These are phyloP conservation scores for Dendrocincla fuliginosa DNA, from an alignment of 2,797 vertebrate genomes.

Conservation along the genomic window DNA sequence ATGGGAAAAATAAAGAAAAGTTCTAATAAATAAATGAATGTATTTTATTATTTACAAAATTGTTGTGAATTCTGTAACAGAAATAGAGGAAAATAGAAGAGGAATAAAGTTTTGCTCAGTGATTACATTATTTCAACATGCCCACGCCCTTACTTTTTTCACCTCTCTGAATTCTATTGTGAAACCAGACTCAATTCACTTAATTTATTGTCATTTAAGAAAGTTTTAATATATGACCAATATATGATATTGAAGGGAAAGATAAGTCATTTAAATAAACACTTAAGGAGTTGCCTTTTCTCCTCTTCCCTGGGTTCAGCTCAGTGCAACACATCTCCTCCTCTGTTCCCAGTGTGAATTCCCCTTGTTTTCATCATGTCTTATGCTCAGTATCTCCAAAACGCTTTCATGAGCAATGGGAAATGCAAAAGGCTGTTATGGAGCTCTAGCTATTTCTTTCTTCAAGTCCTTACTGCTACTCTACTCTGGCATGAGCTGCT, in stretches of 20 bases:
- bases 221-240: not conserved
- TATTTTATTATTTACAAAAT: not conserved
- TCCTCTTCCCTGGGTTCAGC: not conserved
- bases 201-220: not conserved
- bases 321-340: not conserved
- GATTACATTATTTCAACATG: not conserved
- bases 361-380: not conserved
- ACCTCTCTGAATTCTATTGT: fast-evolving
- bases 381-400: not conserved
- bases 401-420: not conserved
- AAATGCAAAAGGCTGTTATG: not conserved
- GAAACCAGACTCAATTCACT: not conserved
- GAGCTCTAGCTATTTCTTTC: not conserved
- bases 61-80: not conserved
- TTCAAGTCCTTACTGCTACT: not conserved
- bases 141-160: fast-evolving
- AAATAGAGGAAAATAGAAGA: not conserved
- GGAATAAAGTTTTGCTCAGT: not conserved
- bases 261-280: not conserved
- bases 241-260: not conserved
- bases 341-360: not conserved
- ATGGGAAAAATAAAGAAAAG: not conserved
- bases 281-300: not conserved
- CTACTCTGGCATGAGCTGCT: fast-evolving
- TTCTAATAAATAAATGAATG: not conserved